phyloP scores from a whole-genome alignment of 2,888 invertebrate genomes.

The Exocentrus adspersus region DNA sequence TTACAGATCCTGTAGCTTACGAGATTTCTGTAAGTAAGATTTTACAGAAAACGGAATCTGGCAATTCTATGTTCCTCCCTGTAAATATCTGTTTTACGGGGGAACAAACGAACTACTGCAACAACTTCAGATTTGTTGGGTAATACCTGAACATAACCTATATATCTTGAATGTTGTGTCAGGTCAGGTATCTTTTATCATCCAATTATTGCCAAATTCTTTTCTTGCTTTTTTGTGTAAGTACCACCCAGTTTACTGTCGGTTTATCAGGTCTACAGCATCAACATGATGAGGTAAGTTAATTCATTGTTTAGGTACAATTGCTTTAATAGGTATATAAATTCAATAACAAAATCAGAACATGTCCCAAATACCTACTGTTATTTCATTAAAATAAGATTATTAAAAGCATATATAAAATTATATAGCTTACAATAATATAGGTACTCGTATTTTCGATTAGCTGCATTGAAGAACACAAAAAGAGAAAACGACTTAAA shows the following conservation, averaged over 20 bases:
- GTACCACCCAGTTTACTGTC: no score
- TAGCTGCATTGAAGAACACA: neutral
- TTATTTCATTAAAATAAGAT: neutral
- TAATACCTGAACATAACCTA: neutral
- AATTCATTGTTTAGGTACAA: no score
- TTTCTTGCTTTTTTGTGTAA: no score
- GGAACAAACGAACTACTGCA: neutral
- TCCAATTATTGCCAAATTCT: no score
- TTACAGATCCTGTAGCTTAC: neutral
- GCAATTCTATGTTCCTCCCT: neutral
- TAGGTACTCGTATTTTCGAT: neutral
- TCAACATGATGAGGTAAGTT: no score
- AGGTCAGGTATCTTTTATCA: no score
- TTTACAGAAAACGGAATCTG: neutral
- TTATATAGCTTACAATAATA: no score
- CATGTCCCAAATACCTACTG: neutral
- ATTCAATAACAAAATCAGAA: neutral
- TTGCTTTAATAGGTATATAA: neutral
- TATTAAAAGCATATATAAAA: neutral
- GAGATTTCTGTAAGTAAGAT: neutral
- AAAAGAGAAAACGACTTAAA: neutral
- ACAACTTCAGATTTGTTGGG: neutral
- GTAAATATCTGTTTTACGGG: neutral
- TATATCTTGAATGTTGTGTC: neutral
- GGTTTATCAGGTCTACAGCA: no score